Evolutionary conservation across 2,797 vertebrate genomes (phyloP).

Genomic region (Mus minutoides): DNA sequence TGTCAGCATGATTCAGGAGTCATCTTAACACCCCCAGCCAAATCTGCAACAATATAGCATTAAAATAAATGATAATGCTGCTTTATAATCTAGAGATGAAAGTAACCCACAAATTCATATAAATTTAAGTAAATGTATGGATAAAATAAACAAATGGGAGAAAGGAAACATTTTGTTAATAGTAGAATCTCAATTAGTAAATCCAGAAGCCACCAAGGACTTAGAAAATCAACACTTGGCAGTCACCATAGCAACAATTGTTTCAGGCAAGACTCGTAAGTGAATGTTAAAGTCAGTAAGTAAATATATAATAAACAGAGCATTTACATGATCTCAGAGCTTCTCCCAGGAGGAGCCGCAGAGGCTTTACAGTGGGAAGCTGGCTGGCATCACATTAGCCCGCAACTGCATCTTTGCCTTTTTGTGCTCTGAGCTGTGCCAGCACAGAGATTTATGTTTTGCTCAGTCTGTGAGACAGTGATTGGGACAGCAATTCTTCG

Average conservation of each 20-base stretch:
- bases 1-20: neutral
- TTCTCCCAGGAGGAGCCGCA: conserved; percentile 7
- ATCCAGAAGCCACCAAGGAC: neutral
- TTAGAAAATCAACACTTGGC: neutral
- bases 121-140: neutral
- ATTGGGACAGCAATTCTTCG: neutral
- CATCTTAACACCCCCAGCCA: neutral
- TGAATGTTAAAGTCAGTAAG: conserved; percentile 18
- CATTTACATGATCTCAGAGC: neutral
- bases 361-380: neutral
- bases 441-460: neutral
- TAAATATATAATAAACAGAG: conserved; percentile 1
- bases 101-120: neutral
- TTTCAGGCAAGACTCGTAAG: neutral
- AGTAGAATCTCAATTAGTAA: conserved; percentile 23
- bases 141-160: neutral
- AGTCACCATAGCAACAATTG: neutral
- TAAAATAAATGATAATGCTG: neutral
- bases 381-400: neutral
- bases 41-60: neutral
- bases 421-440: neutral
- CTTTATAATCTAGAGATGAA: neutral
- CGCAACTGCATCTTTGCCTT: neutral
- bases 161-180: neutral
- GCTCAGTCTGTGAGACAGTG: neutral